Evolutionary conservation across 2,888 invertebrate genomes (phyloP), one percentile per base, ranked within the genome.

Genomic region (Lutraria lutraria): DNA sequence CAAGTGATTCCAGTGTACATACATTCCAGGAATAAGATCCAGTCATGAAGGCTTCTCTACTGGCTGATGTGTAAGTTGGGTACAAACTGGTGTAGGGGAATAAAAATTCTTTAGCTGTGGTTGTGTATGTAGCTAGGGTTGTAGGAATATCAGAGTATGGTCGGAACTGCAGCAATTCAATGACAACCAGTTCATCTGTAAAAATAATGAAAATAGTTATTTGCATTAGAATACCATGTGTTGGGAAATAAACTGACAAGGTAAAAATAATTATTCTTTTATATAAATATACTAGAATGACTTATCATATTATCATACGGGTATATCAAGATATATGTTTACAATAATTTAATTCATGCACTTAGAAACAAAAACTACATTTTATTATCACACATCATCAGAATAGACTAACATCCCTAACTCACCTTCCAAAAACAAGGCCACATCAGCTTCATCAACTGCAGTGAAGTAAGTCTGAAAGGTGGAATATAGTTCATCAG

Each of bases 391-490:
- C 8, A 43, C 8, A 43, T 43, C 8, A 8, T 43, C 43, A 4
- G 43, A 43, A 43, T 43, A 43, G 43, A 43, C 43, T 8, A 4
- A 43, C 8, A 12, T 56, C 12, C 3, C 31, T 31, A 34, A 34
- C 63, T 34, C 19, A 76, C 76, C 76, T 76, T 76, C 76, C 34
- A 76, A 76, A 34, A 76, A 76, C 31, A 76, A 76, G 15, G 76
- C 76, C 29, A 76, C 76, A 76, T 76, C 76, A 25, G 25, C 15
- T 76, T 76, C 76, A 76, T 76, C 76, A 16, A 76, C 31, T 31
- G 76, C 76, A 19, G 76, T 76, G 34, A 76, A 76, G 76, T 76
- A 76, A 34, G 76, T 76, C 76, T 76, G 76, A 34, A 76, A 76
- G 25, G 1, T 8, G 25, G 2, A 68, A 25, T 25, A 68, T 68